Conservation (phyloP, 2,888 invertebrate genomes). For the Agrochola lychnidis region DNA sequence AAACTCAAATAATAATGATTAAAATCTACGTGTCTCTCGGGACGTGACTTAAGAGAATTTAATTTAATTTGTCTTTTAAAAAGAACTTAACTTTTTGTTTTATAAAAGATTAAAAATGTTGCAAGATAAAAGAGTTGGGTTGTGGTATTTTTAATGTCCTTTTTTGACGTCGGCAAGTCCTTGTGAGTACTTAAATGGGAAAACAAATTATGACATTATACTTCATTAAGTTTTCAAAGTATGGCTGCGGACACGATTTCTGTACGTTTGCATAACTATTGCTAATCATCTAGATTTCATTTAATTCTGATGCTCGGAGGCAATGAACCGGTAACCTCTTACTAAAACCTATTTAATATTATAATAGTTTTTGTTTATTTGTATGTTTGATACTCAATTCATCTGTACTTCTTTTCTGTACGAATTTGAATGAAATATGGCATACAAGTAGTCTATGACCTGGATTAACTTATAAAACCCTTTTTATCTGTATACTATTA, state of each 20-base stretch:
- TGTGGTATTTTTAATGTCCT: conserved; percentile 40
- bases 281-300: conserved; percentile 24
- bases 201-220: conserved; percentile 49
- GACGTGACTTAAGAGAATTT: conserved; percentile 67
- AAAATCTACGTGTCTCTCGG: conserved; percentile 65
- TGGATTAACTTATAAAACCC: not conserved
- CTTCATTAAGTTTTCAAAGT: conserved; percentile 46
- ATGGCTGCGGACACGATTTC: conserved; percentile 11
- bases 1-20: conserved; percentile 62
- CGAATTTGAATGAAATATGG: not conserved
- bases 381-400: not conserved
- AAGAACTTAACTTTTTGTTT: conserved; percentile 59
- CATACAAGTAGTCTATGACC: not conserved
- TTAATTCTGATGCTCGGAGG: conserved; percentile 12
- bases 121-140: conserved; percentile 48
- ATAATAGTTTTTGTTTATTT: not conserved
- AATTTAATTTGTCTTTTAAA: conserved; percentile 67
- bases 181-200: conserved; percentile 45
- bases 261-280: conserved; percentile 9
- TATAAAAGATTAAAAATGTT: conserved; percentile 64
- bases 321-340: conserved; percentile 5
- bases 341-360: not conserved
- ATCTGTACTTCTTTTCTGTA: not conserved
- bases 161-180: conserved; percentile 29
- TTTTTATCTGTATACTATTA: not conserved